These are phyloP conservation scores for Mormyrops attenuatus DNA, from an alignment of 2,797 vertebrate genomes.

Conservation along the genomic window DNA sequence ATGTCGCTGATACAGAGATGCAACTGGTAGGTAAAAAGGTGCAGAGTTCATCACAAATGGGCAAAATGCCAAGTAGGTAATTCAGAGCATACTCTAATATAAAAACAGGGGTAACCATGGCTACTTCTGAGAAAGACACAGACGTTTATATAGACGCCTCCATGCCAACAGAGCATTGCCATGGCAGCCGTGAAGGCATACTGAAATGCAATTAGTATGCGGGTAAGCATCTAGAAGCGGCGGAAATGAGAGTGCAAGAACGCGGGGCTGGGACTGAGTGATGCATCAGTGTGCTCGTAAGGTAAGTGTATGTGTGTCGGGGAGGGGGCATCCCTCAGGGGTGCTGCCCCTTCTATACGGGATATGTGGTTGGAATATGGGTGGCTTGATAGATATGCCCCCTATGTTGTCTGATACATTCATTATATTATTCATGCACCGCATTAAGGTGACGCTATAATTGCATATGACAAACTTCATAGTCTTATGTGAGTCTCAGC, in stretches of 20 bases:
- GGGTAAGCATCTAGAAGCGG: background rate
- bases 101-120: background rate
- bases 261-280: background rate
- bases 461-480: background rate
- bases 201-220: conserved; percentile 3
- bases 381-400: background rate
- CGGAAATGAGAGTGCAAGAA: background rate
- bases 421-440: background rate
- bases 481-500: background rate
- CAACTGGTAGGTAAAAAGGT: background rate
- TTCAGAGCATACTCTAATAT: background rate
- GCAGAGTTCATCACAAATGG: background rate
- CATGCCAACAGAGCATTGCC: background rate
- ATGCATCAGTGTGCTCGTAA: background rate
- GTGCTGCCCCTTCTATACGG: background rate
- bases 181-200: background rate
- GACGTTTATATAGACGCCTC: background rate
- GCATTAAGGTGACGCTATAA: background rate
- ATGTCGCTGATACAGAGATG: background rate
- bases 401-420: background rate
- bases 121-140: background rate
- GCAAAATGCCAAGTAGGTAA: background rate
- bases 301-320: background rate
- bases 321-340: background rate
- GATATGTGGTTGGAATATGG: background rate